Evolutionary conservation across 2,888 invertebrate genomes (phyloP), one percentile per base, ranked within the genome.

Genomic region (Cephus nigrinus): DNA sequence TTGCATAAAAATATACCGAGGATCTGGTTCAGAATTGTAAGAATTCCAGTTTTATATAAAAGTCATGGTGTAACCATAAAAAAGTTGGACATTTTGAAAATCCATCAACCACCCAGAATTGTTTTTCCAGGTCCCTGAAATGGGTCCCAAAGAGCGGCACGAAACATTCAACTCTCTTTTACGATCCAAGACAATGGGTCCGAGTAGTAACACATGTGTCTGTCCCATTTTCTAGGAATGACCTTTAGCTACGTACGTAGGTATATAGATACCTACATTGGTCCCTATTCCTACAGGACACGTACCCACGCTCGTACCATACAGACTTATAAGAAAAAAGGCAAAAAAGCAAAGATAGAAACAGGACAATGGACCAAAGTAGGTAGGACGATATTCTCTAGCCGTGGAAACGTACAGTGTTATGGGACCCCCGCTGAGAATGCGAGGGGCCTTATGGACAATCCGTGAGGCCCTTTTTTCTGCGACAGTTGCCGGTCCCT

Each of bases 391-490:
- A 55, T 55, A 11, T 23, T 55, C 9, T 55, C 23, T 55, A 55
- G 23, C 55, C 23, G 9, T 55, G 55, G 55, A 23, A 23, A 55
- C 55, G 55, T 55, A 55, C 77, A 81, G 79, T 73, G 78, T 77
- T 23, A 55, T 32, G 31, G 31, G 71, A 15, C 71, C 71, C 71
- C 71, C 71, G 71, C 71, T 71, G 71, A 71, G 71, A 71, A 33
- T 71, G 71, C n/a, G 69, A 75, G 36, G 69, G 69, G 77, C 68
- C 79, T 76, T 78, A 71, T 33, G 73, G 72, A 68, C 87, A 80
- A 80, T 81, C 85, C 82, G 80, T 86, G 88, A 86, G 86, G 86
- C 86, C 86, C 85, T 80, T 85, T 87, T 85, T 86, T 86, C 83
- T 75, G 78, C 78, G 73, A 81, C 81, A 79, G 78, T 79, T 76